phyloP scores from a whole-genome alignment of 53 echinoderm and acorn worm genomes.

The Hippasteria phrygiana region DNA sequence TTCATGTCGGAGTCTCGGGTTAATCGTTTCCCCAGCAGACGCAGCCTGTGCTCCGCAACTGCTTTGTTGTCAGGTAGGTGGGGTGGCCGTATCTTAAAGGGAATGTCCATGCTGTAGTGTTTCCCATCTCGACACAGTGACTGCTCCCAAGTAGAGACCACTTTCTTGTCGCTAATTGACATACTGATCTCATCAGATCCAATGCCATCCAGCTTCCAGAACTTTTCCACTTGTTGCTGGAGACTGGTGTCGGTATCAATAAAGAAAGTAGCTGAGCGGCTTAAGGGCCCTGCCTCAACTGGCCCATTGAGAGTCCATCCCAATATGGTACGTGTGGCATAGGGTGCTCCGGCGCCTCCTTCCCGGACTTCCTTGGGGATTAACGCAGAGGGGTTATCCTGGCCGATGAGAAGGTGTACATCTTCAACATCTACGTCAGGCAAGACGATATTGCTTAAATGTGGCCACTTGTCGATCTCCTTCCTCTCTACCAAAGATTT shows the following conservation, averaged over 20 bases:
- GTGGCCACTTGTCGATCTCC: conserved; percentile 33
- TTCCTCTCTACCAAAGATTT: conserved; percentile 21
- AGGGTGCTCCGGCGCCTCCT: conserved; percentile 47
- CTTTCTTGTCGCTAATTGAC: background rate
- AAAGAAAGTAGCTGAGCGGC: background rate
- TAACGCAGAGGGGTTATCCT: conserved; percentile 67
- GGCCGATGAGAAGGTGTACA: conserved; percentile 62
- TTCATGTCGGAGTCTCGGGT: too few relatives aligned
- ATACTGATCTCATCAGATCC: background rate
- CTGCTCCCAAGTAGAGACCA: background rate
- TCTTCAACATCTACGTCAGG: conserved; percentile 41
- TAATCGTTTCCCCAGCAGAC: too few relatives aligned
- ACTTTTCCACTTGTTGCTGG: background rate
- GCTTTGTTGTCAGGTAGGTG: too few relatives aligned
- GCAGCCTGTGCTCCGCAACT: too few relatives aligned
- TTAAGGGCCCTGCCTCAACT: background rate
- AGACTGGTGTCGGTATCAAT: conserved; percentile 1
- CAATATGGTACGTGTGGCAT: conserved; percentile 54
- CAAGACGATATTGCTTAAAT: conserved; percentile 33
- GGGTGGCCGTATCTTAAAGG: background rate
- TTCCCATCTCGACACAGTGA: too few relatives aligned
- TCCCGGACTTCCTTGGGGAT: conserved; percentile 55
- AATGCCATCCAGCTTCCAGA: background rate
- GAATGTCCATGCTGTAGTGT: background rate
- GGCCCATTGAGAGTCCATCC: conserved; percentile 72